Evolutionary conservation across 2,888 invertebrate genomes (phyloP).

Genomic region (Napeogenes inachia): DNA sequence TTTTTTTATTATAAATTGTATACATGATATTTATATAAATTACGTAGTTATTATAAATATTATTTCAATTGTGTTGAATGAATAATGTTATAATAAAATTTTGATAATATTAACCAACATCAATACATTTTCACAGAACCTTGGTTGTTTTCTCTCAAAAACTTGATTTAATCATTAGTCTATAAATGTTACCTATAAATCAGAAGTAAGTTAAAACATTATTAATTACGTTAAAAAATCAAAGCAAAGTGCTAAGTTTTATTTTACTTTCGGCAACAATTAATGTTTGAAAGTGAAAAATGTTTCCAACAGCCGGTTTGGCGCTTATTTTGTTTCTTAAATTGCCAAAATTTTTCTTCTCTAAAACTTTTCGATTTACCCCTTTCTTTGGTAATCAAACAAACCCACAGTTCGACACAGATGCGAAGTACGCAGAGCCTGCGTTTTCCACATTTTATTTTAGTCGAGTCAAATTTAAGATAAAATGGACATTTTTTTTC

Average conservation of each 20-base stretch:
- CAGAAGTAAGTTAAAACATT: slow-evolving; percentile 42
- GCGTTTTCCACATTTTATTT: slow-evolving; percentile 1
- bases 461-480: no score
- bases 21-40: not conserved
- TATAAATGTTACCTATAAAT: not conserved
- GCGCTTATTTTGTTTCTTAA: slow-evolving; percentile 67
- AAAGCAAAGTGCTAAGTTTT: slow-evolving; percentile 68
- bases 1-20: slow-evolving; percentile 1
- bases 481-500: no score
- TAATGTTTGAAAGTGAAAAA: slow-evolving; percentile 75
- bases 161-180: not conserved
- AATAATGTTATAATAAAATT: no score
- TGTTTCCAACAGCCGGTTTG: slow-evolving; percentile 57
- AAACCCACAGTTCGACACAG: slow-evolving; percentile 48
- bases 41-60: no score
- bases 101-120: no score
- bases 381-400: slow-evolving; percentile 70
- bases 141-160: not conserved
- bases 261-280: slow-evolving; percentile 73
- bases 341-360: slow-evolving; percentile 72
- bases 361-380: slow-evolving; percentile 70
- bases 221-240: slow-evolving; percentile 68
- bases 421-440: slow-evolving; percentile 30
- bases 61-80: no score
- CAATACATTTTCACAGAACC: no score